phyloP scores from a whole-genome alignment of 2,797 vertebrate genomes.

The Phataginus tetradactyla region DNA sequence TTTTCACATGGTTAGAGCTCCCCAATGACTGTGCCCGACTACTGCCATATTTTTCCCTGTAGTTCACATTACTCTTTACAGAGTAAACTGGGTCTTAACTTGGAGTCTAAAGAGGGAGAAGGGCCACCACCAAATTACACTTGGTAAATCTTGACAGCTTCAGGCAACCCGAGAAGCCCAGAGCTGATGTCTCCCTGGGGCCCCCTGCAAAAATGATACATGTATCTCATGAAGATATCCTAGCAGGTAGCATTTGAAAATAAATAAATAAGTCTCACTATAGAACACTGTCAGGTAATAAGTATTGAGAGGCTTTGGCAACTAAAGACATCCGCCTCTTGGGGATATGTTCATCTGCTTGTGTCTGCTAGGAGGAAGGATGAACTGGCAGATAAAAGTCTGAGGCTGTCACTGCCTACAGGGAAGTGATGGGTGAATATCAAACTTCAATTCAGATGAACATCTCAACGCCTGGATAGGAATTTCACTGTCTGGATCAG shows the following conservation, averaged over 20 bases:
- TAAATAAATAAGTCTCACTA: constrained; percentile 70
- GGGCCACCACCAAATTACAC: constrained; percentile 47
- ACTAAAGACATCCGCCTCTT: constrained; percentile 68
- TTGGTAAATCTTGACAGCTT: constrained; percentile 65
- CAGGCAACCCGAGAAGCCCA: constrained; percentile 54
- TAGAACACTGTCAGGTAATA: constrained; percentile 67
- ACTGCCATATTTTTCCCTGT: neutral
- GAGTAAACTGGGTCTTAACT: constrained; percentile 44
- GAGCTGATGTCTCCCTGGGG: constrained; percentile 34
- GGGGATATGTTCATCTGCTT: constrained; percentile 70
- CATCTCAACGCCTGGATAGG: constrained; percentile 16
- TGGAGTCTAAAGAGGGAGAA: constrained; percentile 8
- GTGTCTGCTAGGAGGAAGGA: constrained; percentile 57
- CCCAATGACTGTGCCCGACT: neutral
- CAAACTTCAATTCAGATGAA: constrained; percentile 70
- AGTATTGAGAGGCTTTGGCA: constrained; percentile 39
- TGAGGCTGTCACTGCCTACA: constrained; percentile 69
- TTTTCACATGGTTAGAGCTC: constrained; percentile 47
- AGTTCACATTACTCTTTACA: constrained; percentile 12
- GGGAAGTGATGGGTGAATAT: constrained; percentile 69
- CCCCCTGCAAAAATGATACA: constrained; percentile 67
- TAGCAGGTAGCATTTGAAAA: constrained; percentile 65
- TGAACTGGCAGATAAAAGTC: constrained; percentile 68
- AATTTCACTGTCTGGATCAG: neutral
- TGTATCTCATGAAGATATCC: constrained; percentile 76